Evolutionary conservation across 2,797 vertebrate genomes (phyloP).

Genomic region (Spinus pinus): DNA sequence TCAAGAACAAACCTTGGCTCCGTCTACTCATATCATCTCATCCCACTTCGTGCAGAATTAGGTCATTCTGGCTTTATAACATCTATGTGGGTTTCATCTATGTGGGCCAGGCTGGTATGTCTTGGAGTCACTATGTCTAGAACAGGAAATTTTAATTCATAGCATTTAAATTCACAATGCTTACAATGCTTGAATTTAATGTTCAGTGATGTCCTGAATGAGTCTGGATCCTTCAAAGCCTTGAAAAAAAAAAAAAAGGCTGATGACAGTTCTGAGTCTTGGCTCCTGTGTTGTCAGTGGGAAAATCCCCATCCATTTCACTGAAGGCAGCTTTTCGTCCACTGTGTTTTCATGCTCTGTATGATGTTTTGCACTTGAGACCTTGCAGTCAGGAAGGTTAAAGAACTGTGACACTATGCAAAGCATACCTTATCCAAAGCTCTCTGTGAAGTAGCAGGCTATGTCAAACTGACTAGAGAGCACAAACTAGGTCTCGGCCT

Average conservation of each 20-base stretch:
- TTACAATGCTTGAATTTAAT: constrained; percentile 1
- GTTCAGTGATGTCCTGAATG: not conserved
- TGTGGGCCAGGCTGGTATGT: not conserved
- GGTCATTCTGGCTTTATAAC: constrained; percentile 4
- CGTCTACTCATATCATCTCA: not conserved
- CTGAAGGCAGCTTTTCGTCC: not conserved
- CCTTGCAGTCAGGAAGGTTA: not conserved
- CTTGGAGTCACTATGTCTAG: not conserved
- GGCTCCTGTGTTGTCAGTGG: not conserved
- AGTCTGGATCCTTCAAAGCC: not conserved
- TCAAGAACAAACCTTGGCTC: not conserved
- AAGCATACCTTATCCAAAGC: not conserved
- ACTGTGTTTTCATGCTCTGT: not conserved
- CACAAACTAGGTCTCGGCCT: not conserved
- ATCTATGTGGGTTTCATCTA: not conserved
- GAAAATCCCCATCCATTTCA: constrained; percentile 8
- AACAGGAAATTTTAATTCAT: not conserved
- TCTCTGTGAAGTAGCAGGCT: not conserved
- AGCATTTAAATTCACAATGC: not conserved
- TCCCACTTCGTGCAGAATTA: not conserved
- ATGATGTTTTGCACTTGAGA: not conserved
- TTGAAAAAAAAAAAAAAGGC: not conserved
- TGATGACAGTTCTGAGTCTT: not conserved
- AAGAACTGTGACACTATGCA: not conserved
- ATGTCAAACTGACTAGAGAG: not conserved